Base-by-base conservation (phyloP, 2,113 vertebrate genomes). In the Synodontis membranacea region DNA sequence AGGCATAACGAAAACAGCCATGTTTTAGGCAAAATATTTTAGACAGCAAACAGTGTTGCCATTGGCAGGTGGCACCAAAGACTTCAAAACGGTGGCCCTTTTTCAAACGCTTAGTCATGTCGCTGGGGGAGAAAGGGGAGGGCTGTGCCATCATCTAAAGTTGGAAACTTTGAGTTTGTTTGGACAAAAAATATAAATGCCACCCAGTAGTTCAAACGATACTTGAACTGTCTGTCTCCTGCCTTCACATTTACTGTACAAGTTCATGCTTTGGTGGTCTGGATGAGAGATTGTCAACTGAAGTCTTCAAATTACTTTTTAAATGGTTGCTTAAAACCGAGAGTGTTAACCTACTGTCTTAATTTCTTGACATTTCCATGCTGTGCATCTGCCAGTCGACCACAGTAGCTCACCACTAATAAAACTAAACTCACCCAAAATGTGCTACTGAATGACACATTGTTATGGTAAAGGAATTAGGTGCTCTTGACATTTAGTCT, bases 21-120 rank as follows among this genome's bases (percentile, higher is more conserved):
- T 82, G 37, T 86, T 88, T 75, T 86, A 82, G 74, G 70, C 66
- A 52, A 88, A 84, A 72, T 70, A 72, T 75, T 85, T 87, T 82
- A 66, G 37, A 44, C 39, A 68, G 42, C 19, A 28, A 75, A 85
- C 74, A 39, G 56, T 87, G 84, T 86, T 89, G 72, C 80, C 68
- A 48, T 84, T 88, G 84, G 89, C 87, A 76, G 79, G 34, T 70
- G n/a, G 54, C 17, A 80, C 46, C n/a, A 84, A 37, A 58, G 28
- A 44, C 75, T 83, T 86, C 37, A 85, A 88, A 82, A 79, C 2
- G 37, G 42, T 70, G 74, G 62, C 28, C 12, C 11, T 19, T 85
- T 64, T 82, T 82, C 54, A 52, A 44, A 81, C 39, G 23, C 54
- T 88, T 48, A 39, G 84, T 64, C 56, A 82, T 82, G 46, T 42